A percentile compares a stretch with the other conserved stretches of the same genome.
Conservation (phyloP, 2,113 vertebrate species). For the Halichoeres trimaculatus region DNA sequence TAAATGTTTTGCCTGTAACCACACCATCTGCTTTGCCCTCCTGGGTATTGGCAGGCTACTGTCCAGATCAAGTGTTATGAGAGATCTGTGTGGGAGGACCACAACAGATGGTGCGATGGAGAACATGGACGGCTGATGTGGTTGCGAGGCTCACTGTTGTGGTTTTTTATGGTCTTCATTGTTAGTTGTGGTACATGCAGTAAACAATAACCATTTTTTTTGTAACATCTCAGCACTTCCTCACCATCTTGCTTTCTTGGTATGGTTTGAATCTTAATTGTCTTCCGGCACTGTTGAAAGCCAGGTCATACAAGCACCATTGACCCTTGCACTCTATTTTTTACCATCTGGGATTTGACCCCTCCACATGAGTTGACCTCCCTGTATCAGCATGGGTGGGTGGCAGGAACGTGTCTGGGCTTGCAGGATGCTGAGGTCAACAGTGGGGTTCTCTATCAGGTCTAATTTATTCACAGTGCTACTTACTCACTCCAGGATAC, state of each 20-base stretch:
- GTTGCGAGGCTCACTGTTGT: conserved; percentile 24
- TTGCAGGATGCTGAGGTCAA: background rate
- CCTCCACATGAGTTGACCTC: conserved; percentile 35
- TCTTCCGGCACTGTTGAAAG: background rate
- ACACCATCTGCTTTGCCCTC: conserved; percentile 72
- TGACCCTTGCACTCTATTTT: conserved; percentile 30
- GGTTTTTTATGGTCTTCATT: conserved; percentile 13
- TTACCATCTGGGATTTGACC: conserved; percentile 61
- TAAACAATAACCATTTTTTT: background rate
- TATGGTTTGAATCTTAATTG: conserved; percentile 16
- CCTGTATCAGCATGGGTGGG: conserved; percentile 1
- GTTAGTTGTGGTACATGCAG: conserved; percentile 9
- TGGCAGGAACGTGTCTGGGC: conserved; percentile 2
- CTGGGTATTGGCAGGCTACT: conserved; percentile 61
- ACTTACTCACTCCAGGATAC: background rate
- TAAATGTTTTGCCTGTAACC: conserved; percentile 42
- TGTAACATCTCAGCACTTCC: background rate
- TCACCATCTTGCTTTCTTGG: background rate
- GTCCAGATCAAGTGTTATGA: conserved; percentile 66
- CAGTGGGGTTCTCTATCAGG: background rate
- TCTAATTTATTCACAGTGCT: background rate
- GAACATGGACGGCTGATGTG: conserved; percentile 55
- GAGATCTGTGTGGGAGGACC: conserved; percentile 61
- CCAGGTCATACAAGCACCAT: background rate
- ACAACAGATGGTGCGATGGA: conserved; percentile 71